Conservation (phyloP, 2,888 invertebrate species). For the Troilus luridus region DNA sequence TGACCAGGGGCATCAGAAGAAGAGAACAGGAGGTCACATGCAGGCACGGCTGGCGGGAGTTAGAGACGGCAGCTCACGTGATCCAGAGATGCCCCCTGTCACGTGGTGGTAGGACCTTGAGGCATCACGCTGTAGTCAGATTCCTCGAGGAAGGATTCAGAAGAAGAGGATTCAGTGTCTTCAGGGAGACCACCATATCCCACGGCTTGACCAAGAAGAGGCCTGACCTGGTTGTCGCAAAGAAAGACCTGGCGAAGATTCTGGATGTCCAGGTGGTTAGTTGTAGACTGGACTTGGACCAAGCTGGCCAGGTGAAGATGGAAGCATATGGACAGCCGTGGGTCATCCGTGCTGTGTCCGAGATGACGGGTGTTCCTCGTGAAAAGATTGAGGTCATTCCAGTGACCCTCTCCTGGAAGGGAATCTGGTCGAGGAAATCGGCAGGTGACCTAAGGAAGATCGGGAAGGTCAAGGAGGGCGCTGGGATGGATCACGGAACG, state of each 20-base stretch:
- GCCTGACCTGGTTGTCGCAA: not conserved
- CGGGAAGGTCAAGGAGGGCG: slow-evolving; percentile 64
- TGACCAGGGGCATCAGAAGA: slow-evolving; percentile 65
- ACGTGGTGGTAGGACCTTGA: slow-evolving; percentile 67
- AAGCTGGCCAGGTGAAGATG: not conserved
- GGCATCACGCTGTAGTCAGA: slow-evolving; percentile 65
- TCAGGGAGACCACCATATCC: not conserved
- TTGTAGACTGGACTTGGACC: not conserved
- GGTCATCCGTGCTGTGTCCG: not conserved
- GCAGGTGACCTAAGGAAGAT: not conserved
- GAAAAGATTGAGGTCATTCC: not conserved
- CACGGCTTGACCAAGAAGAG: not conserved
- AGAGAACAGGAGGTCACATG: slow-evolving; percentile 63
- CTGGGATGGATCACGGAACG: slow-evolving; percentile 64
- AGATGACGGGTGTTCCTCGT: not conserved
- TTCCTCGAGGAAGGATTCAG: not conserved
- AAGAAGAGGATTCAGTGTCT: no score
- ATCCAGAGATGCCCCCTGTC: slow-evolving; percentile 68
- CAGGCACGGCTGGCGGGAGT: slow-evolving; percentile 67
- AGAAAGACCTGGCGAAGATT: not conserved
- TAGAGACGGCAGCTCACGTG: slow-evolving; percentile 68
- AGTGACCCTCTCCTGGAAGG: slow-evolving; percentile 49
- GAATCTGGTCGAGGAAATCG: slow-evolving; percentile 35
- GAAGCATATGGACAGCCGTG: not conserved
- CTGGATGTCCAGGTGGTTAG: slow-evolving; percentile 59